Evolutionary conservation across 2,113 vertebrate species (phyloP).

Genomic region (Grammomys surdaster): DNA sequence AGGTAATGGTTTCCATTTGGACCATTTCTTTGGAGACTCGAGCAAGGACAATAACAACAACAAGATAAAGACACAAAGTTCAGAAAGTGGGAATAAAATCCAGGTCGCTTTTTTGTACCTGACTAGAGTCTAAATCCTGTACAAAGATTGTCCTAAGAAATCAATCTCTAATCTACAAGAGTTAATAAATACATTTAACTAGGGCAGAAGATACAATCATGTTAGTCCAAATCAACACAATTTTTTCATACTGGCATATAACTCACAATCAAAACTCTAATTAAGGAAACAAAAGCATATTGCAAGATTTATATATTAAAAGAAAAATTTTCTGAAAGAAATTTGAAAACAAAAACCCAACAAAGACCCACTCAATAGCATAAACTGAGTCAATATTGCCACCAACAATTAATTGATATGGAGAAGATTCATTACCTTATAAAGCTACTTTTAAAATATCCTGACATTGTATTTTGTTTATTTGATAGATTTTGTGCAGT

Average conservation of each 20-base stretch:
- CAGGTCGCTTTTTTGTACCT: background rate
- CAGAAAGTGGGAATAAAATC: background rate
- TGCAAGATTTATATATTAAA: background rate
- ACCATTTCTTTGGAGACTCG: background rate
- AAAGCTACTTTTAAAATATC: background rate
- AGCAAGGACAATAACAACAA: background rate
- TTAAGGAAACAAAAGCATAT: background rate
- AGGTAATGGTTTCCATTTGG: background rate
- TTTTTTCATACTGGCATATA: background rate
- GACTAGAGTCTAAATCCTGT: background rate
- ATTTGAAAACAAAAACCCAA: background rate
- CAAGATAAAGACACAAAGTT: background rate
- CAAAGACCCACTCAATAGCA: background rate
- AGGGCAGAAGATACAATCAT: background rate
- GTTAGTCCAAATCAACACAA: background rate
- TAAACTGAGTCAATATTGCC: background rate
- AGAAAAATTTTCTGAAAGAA: background rate
- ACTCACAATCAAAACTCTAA: background rate
- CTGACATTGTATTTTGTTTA: background rate
- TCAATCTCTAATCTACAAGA: background rate
- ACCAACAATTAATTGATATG: background rate
- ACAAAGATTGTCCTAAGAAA: background rate
- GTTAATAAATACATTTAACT: background rate
- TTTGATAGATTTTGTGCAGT: constrained; percentile 93
- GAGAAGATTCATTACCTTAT: background rate